phyloP scores from a whole-genome alignment of 2,888 invertebrate genomes.

The Schrankia costaestrigalis region DNA sequence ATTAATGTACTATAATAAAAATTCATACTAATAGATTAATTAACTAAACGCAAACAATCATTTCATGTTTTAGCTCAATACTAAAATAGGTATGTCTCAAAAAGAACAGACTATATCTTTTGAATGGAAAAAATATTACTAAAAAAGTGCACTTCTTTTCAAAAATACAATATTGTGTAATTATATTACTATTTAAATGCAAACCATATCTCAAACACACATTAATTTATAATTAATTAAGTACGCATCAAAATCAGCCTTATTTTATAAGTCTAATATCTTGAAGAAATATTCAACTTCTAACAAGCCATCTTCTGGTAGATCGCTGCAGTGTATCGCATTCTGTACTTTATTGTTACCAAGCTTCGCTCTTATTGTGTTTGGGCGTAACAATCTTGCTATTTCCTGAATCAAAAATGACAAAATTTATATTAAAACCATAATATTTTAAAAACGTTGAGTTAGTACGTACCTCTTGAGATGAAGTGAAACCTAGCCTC shows the following conservation, averaged over 20 bases:
- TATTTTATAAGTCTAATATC: constrained; percentile 76
- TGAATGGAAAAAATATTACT: too few relatives aligned
- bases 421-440: background rate
- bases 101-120: too few relatives aligned
- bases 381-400: constrained; percentile 90
- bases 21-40: too few relatives aligned
- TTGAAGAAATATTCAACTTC: constrained; percentile 92
- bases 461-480: too few relatives aligned
- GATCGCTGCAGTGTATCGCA: constrained; percentile 96
- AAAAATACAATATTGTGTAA: too few relatives aligned
- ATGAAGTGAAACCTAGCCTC: too few relatives aligned
- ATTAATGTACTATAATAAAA: too few relatives aligned
- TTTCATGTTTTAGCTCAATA: too few relatives aligned
- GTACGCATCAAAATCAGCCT: constrained; percentile 36
- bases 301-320: constrained; percentile 91
- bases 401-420: constrained; percentile 83
- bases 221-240: constrained; percentile 21
- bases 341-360: constrained; percentile 92
- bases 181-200: constrained; percentile 4
- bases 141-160: too few relatives aligned
- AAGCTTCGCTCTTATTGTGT: constrained; percentile 90
- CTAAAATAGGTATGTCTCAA: too few relatives aligned
- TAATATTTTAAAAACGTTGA: background rate
- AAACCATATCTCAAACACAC: constrained; percentile 13
- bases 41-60: too few relatives aligned